Conservation (phyloP, 2,797 vertebrate genomes). For the Pangasius sanitwongsei region DNA sequence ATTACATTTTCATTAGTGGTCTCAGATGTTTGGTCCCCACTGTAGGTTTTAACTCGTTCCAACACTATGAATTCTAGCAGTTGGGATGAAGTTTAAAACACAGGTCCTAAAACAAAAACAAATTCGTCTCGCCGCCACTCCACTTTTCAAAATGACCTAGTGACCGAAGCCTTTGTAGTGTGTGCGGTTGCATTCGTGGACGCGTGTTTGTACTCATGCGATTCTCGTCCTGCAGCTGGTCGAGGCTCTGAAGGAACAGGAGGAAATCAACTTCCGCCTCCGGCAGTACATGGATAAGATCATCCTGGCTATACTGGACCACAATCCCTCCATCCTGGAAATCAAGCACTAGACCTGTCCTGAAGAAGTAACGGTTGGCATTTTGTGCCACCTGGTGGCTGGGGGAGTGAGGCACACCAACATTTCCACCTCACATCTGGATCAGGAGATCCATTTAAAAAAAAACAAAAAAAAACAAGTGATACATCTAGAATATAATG, state of each 20-base stretch:
- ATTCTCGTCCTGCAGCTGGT: conserved; percentile 36
- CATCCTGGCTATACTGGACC: conserved; percentile 95
- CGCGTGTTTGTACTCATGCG: background rate
- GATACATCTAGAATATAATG: background rate
- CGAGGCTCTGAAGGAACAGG: conserved; percentile 73
- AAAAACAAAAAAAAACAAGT: background rate
- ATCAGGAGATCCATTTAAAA: background rate
- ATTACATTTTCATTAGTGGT: background rate
- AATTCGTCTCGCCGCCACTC: background rate
- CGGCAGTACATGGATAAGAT: conserved; percentile 99
- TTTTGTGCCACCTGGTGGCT: conserved; percentile 43
- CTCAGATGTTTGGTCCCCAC: background rate
- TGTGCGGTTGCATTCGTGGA: background rate
- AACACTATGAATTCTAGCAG: background rate
- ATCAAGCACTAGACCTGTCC: conserved; percentile 87
- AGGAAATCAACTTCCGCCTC: conserved; percentile 92
- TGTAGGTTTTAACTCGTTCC: background rate
- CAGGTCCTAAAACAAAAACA: background rate
- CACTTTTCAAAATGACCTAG: background rate
- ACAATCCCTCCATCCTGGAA: conserved; percentile 97
- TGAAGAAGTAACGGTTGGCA: conserved; percentile 24
- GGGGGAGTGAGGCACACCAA: conserved; percentile 33
- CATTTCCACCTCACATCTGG: conserved; percentile 9
- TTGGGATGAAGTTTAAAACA: background rate
- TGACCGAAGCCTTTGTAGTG: background rate